A percentile compares a stretch with the other conserved stretches of the same genome.
Conservation (phyloP, 2,888 invertebrate species). For the Nematopogon swammerdamellus region DNA sequence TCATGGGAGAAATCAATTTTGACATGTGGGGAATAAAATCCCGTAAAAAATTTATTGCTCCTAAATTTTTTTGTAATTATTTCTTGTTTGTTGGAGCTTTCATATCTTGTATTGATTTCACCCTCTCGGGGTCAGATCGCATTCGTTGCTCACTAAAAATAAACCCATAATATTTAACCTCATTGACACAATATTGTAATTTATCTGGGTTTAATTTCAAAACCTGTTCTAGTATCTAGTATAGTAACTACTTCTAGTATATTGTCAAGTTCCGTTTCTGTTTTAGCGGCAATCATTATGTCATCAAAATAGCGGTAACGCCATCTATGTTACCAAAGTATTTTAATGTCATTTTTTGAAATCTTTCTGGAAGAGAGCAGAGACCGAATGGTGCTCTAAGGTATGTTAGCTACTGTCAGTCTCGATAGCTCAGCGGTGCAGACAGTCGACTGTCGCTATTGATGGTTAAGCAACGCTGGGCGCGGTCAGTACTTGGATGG, state of each 20-base stretch:
- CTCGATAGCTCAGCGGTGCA: too few species aligned
- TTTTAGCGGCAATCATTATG: constrained; percentile 8
- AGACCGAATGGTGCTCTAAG: constrained; percentile 12
- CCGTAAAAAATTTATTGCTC: too few species aligned
- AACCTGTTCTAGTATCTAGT: constrained; percentile 7
- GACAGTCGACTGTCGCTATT: too few species aligned
- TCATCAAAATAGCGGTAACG: constrained; percentile 11
- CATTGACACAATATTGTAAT: constrained; percentile 6
- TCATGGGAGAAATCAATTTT: too few species aligned
- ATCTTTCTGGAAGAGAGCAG: constrained; percentile 12
- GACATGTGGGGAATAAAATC: too few species aligned
- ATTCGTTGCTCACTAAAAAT: constrained; percentile 6
- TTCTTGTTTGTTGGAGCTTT: constrained; percentile 4
- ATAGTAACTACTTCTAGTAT: constrained; percentile 6
- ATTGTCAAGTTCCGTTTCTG: constrained; percentile 8
- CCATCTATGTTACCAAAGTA: constrained; percentile 13
- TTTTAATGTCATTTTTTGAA: constrained; percentile 11
- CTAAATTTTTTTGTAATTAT: too few species aligned
- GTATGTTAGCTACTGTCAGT: too few species aligned
- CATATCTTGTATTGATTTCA: constrained; percentile 4
- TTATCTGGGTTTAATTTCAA: constrained; percentile 10
- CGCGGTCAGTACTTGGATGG: too few species aligned
- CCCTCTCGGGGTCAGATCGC: constrained; percentile 5
- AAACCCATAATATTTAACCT: constrained; percentile 11
- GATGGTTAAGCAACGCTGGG: too few species aligned